These are phyloP conservation scores for Sarcophilus harrisii DNA, from an alignment of 2,797 vertebrate species.

Conservation along the genomic window DNA sequence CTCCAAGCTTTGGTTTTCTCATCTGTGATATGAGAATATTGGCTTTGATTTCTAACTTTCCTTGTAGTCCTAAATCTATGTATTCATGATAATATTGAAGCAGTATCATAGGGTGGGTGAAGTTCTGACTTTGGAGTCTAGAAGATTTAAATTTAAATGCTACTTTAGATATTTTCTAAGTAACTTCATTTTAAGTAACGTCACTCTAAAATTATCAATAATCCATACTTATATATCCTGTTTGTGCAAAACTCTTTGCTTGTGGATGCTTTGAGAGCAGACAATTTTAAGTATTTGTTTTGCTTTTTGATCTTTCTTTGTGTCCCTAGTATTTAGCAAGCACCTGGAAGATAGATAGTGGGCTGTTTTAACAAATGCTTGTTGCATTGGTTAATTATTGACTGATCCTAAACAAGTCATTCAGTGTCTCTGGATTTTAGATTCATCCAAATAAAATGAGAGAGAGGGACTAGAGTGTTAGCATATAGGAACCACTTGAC, in stretches of 20 bases:
- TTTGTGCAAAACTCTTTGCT: neutral
- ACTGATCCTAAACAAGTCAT: neutral
- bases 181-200: neutral
- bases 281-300: neutral
- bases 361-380: neutral
- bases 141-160: neutral
- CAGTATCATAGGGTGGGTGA: neutral
- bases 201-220: neutral
- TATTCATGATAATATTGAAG: neutral
- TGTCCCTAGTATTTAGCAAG: no score
- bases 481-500: no score
- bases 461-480: no score
- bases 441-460: neutral
- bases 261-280: neutral
- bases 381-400: neutral
- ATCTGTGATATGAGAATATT: neutral
- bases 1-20: neutral
- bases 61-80: neutral
- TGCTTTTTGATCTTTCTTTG: neutral
- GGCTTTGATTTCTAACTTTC: neutral
- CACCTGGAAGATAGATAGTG: neutral
- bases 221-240: neutral
- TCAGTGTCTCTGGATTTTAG: neutral
- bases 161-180: neutral
- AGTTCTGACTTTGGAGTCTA: neutral